Evolutionary conservation across 1,140 invertebrate genomes (phyloP), one percentile per base, ranked within the genome.

Genomic region (Chionoecetes opilio): DNA sequence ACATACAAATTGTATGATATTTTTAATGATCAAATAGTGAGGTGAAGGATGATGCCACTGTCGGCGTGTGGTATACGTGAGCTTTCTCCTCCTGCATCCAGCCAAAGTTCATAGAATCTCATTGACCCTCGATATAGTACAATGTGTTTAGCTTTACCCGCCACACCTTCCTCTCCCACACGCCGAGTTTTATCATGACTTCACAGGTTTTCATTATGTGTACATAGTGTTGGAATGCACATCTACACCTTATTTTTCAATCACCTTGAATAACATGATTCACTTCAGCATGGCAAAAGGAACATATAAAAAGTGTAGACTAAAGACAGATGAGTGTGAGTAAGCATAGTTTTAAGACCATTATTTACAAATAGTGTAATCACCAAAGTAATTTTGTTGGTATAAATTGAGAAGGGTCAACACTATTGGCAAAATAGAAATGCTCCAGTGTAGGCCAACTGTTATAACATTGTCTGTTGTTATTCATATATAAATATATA

Each of bases 401-500:
- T 2, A 26, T 75, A 5, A 75, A 75, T n/a, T n/a, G 8, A 75
- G 21, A 75, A 75, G 63, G 63, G 63, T 75, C 63, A 75, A n/a
- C 63, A 75, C 63, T 75, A 11, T 75, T 75, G 63, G 26, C 63
- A 75, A 75, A 26, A 75, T 75, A n/a, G 8, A n/a, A n/a, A 75
- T 75, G 63, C 63, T 75, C 63, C 63, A n/a, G n/a, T 75, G 63
- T 75, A 26, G 63, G 63, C 63, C 63, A 75, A 75, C 63, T 75
- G 63, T 75, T 75, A 75, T 75, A 21, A n/a, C 63, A 75, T 75
- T 75, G n/a, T 75, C 63, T 11, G 21, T 75, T 75, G 63, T 75
- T 75, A 75, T 75, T 75, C 21, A 75, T 75, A 75, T 75, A 75
- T 75, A 75, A 75, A 75, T 75, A 75, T 75, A 75, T 75, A 75